Conservation (phyloP, 2,888 invertebrate genomes). For the Autographa gamma region DNA sequence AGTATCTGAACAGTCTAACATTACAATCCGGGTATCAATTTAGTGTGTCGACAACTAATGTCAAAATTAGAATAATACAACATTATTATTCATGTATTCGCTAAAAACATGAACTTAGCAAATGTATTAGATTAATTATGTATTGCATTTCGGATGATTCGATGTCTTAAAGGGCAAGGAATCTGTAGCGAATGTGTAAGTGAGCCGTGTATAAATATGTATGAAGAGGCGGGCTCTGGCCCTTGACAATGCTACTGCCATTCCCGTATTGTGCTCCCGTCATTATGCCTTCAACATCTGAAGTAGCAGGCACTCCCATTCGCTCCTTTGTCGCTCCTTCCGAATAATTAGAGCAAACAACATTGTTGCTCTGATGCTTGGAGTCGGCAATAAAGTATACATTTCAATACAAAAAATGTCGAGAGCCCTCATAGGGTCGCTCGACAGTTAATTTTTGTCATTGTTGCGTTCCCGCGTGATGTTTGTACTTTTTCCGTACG, state of each 20-base stretch:
- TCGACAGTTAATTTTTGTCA: conserved; percentile 84
- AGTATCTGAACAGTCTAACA: conserved; percentile 27
- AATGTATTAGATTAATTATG: conserved; percentile 64
- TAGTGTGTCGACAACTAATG: conserved; percentile 56
- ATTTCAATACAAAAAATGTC: conserved; percentile 83
- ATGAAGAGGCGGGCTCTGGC: conserved; percentile 80
- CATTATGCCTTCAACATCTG: conserved; percentile 78
- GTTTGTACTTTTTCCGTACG: conserved; percentile 73
- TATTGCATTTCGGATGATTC: conserved; percentile 42
- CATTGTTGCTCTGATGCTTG: conserved; percentile 72
- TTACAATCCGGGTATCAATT: conserved; percentile 43
- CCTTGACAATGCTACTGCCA: conserved; percentile 78
- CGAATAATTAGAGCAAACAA: conserved; percentile 85
- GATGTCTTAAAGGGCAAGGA: conserved; percentile 51
- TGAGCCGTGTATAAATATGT: conserved; percentile 81
- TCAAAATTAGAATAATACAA: conserved; percentile 56
- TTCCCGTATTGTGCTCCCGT: conserved; percentile 79
- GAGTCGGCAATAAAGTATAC: conserved; percentile 82
- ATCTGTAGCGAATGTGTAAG: conserved; percentile 63
- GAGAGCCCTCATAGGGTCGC: conserved; percentile 77
- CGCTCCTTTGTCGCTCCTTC: conserved; percentile 83
- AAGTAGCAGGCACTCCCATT: conserved; percentile 82
- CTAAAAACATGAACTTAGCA: conserved; percentile 58
- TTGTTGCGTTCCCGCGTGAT: conserved; percentile 74
- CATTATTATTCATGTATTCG: conserved; percentile 59